phyloP scores from a whole-genome alignment of 2,797 vertebrate species.

The Leptatherina wallacei region DNA sequence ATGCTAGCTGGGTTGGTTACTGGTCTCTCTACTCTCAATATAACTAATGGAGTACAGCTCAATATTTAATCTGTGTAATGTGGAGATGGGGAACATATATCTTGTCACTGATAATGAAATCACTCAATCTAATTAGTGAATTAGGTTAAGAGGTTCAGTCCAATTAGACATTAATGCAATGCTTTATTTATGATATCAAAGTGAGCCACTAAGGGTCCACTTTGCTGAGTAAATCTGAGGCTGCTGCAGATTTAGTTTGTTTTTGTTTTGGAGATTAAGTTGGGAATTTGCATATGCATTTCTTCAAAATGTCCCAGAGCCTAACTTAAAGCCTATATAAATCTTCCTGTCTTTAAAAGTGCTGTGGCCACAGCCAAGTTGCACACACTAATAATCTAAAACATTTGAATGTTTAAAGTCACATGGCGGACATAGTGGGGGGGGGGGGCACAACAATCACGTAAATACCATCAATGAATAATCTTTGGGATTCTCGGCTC shows the following conservation, averaged over 20 bases:
- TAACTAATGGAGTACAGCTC: slow-evolving; percentile 83
- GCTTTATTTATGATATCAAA: slow-evolving; percentile 90
- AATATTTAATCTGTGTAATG: slow-evolving; percentile 88
- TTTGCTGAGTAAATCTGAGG: slow-evolving; percentile 82
- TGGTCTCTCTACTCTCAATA: slow-evolving; percentile 80
- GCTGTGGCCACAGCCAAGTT: slow-evolving; percentile 26
- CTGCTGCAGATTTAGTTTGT: slow-evolving; percentile 58
- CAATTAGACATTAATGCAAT: slow-evolving; percentile 84
- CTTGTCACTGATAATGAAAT: slow-evolving; percentile 85
- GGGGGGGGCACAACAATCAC: slow-evolving; percentile 5
- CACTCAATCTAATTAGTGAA: slow-evolving; percentile 87
- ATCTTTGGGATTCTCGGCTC: slow-evolving; percentile 38
- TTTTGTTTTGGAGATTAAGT: slow-evolving; percentile 65
- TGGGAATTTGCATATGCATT: slow-evolving; percentile 53
- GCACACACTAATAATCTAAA: slow-evolving; percentile 41
- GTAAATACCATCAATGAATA: slow-evolving; percentile 59
- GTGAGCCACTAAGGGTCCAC: slow-evolving; percentile 81
- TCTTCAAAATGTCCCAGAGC: slow-evolving; percentile 42
- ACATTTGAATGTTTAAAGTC: slow-evolving; percentile 47
- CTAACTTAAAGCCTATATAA: slow-evolving; percentile 41
- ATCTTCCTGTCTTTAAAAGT: slow-evolving; percentile 41
- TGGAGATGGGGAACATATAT: slow-evolving; percentile 83
- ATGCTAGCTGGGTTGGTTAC: slow-evolving; percentile 76
- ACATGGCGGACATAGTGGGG: slow-evolving; percentile 7
- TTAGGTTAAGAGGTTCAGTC: slow-evolving; percentile 82